Conservation (phyloP, 2,113 vertebrate genomes). For the Odontophorus gujanensis region DNA sequence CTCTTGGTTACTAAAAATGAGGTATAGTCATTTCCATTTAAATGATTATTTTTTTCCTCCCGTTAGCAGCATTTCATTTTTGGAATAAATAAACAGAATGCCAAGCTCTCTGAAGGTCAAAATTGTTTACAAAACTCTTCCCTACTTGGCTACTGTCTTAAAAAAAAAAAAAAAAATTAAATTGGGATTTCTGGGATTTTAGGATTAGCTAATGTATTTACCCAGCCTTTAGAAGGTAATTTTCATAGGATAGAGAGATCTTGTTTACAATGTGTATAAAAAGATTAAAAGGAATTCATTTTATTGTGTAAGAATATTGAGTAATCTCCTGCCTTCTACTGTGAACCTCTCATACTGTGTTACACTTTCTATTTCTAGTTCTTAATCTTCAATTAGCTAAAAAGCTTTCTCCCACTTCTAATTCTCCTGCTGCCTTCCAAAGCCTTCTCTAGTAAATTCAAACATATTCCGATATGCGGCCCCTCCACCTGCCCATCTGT, state of each 20-base stretch:
- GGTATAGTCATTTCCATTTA: constrained; percentile 8
- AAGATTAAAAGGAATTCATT: constrained; percentile 77
- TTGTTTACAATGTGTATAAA: constrained; percentile 70
- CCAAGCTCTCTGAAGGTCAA: neutral
- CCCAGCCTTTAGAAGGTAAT: constrained; percentile 67
- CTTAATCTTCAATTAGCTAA: constrained; percentile 52
- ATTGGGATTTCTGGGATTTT: constrained; percentile 52
- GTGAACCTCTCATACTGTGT: constrained; percentile 10
- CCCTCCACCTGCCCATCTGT: neutral
- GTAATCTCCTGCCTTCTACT: constrained; percentile 64
- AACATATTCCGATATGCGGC: neutral
- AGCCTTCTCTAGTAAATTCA: neutral
- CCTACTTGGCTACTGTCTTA: constrained; percentile 8
- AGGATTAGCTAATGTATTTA: constrained; percentile 70
- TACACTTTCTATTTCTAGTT: constrained; percentile 30
- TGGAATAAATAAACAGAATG: neutral
- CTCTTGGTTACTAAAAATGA: constrained; percentile 13
- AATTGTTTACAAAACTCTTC: constrained; percentile 30
- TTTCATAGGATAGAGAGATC: constrained; percentile 63
- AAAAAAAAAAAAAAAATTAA: neutral
- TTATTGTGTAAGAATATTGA: constrained; percentile 73
- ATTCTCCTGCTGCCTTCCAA: neutral
- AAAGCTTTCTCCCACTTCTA: constrained; percentile 41
- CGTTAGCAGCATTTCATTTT: neutral
- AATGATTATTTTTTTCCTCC: neutral